Conservation (phyloP, 2,113 vertebrate genomes). For the Mionectes macconnelli region DNA sequence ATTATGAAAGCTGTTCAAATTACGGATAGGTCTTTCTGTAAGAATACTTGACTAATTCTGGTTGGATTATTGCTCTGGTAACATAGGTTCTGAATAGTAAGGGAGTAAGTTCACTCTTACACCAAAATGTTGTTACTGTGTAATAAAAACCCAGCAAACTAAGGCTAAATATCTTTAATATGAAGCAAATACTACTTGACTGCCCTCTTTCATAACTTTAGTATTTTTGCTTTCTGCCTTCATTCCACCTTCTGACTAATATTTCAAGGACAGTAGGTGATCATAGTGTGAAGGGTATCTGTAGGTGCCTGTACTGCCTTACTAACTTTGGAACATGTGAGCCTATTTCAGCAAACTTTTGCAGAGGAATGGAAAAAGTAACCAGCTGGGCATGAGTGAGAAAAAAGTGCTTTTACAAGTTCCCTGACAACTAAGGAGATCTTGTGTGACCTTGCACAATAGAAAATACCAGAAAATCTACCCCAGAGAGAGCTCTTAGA, state of each 20-base stretch:
- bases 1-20: background rate
- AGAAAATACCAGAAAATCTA: background rate
- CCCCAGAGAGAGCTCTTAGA: background rate
- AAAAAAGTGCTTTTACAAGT: background rate
- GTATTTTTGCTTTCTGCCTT: background rate
- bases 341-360: background rate
- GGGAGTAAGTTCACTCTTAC: background rate
- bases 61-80: background rate
- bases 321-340: background rate
- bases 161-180: background rate
- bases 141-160: background rate
- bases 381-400: background rate
- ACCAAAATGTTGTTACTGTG: background rate
- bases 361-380: background rate
- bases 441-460: background rate
- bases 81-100: background rate
- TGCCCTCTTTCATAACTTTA: background rate
- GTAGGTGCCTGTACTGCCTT: background rate
- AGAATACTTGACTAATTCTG: background rate
- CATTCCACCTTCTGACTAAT: background rate
- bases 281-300: background rate
- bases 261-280: background rate
- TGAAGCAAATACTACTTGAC: background rate
- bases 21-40: background rate
- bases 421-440: background rate